A percentile compares a stretch with the other conserved stretches of the same genome.
These are phyloP conservation scores for Chloropsis hardwickii DNA, from an alignment of 2,113 vertebrate genomes.

Conservation along the genomic window DNA sequence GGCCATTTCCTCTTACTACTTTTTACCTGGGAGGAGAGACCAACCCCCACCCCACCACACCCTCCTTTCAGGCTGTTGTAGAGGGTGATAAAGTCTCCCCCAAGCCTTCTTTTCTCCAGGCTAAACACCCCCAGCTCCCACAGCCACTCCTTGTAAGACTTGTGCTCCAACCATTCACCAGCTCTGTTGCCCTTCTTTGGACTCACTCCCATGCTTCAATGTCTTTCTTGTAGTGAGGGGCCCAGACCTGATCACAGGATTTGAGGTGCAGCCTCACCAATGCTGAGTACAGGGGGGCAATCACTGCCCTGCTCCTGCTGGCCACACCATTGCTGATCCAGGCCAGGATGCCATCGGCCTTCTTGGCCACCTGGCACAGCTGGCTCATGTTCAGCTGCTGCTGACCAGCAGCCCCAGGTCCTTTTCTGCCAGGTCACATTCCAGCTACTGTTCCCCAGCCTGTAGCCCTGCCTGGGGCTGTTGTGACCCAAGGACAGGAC, in stretches of 20 bases:
- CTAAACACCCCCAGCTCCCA: neutral
- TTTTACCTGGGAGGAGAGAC: neutral
- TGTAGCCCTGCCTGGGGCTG: neutral
- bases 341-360: neutral
- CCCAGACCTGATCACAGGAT: neutral
- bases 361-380: neutral
- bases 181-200: neutral
- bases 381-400: neutral
- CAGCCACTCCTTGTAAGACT: neutral
- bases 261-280: neutral
- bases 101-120: neutral
- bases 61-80: neutral
- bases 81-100: neutral
- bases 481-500: neutral
- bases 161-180: neutral
- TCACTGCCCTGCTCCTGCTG: neutral
- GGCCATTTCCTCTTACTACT: neutral
- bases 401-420: no score
- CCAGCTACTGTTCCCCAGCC: neutral
- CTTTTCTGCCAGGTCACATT: neutral
- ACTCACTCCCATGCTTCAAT: no score
- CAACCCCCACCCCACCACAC: neutral
- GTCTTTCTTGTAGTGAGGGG: neutral
- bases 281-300: fast-evolving
- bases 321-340: neutral